Base-by-base conservation (phyloP, 2,888 invertebrate species). In the Eupithecia pulchellata region DNA sequence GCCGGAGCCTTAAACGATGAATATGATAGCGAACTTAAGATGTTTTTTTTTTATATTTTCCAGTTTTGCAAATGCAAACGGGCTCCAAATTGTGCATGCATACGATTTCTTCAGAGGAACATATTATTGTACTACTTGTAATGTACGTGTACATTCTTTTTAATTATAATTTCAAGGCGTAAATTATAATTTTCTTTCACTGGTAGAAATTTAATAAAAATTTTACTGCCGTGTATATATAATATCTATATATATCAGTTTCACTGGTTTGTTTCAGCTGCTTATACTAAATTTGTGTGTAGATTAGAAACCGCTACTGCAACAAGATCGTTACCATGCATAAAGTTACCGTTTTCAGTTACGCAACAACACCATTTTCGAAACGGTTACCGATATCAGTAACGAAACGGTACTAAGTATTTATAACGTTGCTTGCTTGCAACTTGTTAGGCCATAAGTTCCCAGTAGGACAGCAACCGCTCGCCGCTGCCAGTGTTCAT, bases 401-500 rank as follows among this genome's bases (percentile, higher is more conserved):
- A 9, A 36, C 36, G 47, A 13, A 27, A 29, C 30, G 17, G 17
- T 57, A 29, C 27, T 27, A 58, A 27, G 25, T 55, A 9, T 47
- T 52, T 4, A 11, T 2, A 42, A 1, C 1, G 14, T 57, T 17
- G 29, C 5, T 57, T 14, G 4, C 29, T n/a, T n/a, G n/a, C n/a
- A n/a, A n/a, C n/a, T n/a, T n/a, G 5, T 91, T 88, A 92, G 77
- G 90, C 92, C 84, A 88, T 87, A 39, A 92, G 84, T 65, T 92
- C 87, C 97, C 97, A 97, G 91, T 96, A 97, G 82, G 96, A 95
- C 78, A 95, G 86, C 74, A 97, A 86, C 77, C 96, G 95, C 76
- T 97, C 97, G 32, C 95, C 95, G 75, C 95, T 95, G 0, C 95
- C 93, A 78, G 96, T 82, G 11, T 74, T 89, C 89, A 96, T 92